These are phyloP conservation scores for Dicaeum eximium DNA, from an alignment of 2,113 vertebrate genomes.

Conservation along the genomic window DNA sequence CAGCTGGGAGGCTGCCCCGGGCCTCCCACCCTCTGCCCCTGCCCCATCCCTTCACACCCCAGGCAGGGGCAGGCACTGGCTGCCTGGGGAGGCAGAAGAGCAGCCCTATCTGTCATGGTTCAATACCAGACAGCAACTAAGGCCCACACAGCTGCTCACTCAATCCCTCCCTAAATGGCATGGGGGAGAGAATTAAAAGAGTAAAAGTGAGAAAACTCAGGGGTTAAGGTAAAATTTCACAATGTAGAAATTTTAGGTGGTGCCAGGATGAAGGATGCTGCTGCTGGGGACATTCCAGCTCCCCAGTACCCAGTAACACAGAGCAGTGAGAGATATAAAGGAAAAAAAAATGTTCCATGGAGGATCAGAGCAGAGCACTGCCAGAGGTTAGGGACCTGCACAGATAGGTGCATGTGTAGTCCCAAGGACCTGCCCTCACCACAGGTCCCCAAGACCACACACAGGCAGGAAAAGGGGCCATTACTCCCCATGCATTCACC, in stretches of 20 bases:
- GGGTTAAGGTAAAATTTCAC: background rate
- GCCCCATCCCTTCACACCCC: background rate
- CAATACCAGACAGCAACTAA: background rate
- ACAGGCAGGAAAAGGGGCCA: background rate
- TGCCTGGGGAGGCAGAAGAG: background rate
- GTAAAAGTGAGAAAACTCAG: background rate
- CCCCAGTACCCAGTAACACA: background rate
- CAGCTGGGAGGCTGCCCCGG: background rate
- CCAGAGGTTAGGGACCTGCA: background rate
- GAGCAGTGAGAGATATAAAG: background rate
- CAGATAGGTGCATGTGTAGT: rapidly evolving
- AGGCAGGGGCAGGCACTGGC: background rate
- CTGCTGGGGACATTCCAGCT: rapidly evolving
- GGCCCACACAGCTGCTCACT: background rate
- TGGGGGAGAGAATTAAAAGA: background rate
- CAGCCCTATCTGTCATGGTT: rapidly evolving
- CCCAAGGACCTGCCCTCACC: background rate
- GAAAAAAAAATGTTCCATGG: background rate
- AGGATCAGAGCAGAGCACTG: background rate
- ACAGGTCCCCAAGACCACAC: background rate
- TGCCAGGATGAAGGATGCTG: background rate
- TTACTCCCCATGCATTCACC: background rate
- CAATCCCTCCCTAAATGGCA: background rate
- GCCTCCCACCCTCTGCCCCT: background rate
- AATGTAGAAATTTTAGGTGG: background rate